Evolutionary conservation across 1,140 invertebrate genomes (phyloP), one percentile per base, ranked within the genome.

Genomic region (Formica selysi): DNA sequence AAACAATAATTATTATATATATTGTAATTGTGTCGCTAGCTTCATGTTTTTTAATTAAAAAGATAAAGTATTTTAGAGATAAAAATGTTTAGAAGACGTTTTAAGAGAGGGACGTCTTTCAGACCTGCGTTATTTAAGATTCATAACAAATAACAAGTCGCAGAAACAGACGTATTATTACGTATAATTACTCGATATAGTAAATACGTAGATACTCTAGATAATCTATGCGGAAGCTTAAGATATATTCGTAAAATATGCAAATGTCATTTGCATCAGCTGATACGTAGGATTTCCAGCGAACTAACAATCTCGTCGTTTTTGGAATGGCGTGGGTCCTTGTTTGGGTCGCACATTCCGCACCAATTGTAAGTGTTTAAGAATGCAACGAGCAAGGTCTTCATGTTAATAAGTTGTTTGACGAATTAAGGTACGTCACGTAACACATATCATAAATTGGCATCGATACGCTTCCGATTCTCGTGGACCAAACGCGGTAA

Each of bases 401-500:
- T 61, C 19, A 83, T 73, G 38, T 48, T 83, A 83, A 83, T 74
- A 32, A 74, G 38, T 29, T 74, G 54, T 48, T 73, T 51, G 73
- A 29, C 57, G 7, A 61, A 26, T 19, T 73, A 36, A 57, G 7
- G 48, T 59, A 70, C 29, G 67, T 61, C 79, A 74, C 19, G 67
- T 54, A n/a, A 81, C 26, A 32, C n/a, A 1, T 38, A 61, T 71
- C 78, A 38, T 73, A 73, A 83, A 61, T 81, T 54, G 36, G 3
- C 48, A 62, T 36, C 79, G 68, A 74, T 44, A 61, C 51, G 79
- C 51, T 81, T 36, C 54, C 16, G 44, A 81, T 71, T 59, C 78
- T 32, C 67, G 36, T 61, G 79, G 19, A 83, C 79, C 68, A 83
- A 83, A 83, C 54, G 38, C 61, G 79, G 79, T 62, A 83, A 74